Evolutionary conservation across 2,888 invertebrate species (phyloP).

Genomic region (Campoplex nolae): DNA sequence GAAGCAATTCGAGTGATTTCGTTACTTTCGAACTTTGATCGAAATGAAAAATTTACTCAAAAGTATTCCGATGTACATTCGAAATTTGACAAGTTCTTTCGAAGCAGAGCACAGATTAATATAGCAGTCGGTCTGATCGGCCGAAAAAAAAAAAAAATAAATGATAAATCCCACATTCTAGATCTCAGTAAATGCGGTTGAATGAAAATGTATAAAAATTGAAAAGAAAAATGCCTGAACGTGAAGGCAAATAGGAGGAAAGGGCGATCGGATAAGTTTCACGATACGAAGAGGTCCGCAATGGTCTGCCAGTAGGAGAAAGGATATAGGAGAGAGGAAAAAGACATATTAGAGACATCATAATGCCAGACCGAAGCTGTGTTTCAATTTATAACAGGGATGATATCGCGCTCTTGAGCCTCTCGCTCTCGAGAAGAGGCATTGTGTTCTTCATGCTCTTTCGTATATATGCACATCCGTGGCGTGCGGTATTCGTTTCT

Average conservation of each 20-base stretch:
- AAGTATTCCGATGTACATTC: background rate
- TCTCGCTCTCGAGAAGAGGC: slow-evolving; percentile 82
- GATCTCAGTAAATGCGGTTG: slow-evolving; percentile 7
- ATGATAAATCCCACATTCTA: slow-evolving; percentile 21
- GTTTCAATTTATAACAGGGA: slow-evolving; percentile 84
- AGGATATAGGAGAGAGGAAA: slow-evolving; percentile 76
- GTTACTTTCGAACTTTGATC: background rate
- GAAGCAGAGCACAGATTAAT: background rate
- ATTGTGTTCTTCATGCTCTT: slow-evolving; percentile 80
- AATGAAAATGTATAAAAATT: slow-evolving; percentile 50
- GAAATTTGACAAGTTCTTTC: background rate
- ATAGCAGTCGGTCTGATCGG: slow-evolving; percentile 34
- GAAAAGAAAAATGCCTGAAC: slow-evolving; percentile 7
- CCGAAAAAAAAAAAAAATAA: slow-evolving; percentile 50
- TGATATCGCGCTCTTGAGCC: slow-evolving; percentile 84
- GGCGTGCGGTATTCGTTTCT: slow-evolving; percentile 67
- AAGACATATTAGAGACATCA: slow-evolving; percentile 85
- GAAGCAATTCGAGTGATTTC: background rate
- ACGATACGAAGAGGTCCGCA: slow-evolving; percentile 47
- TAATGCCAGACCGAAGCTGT: slow-evolving; percentile 84
- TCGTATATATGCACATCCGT: slow-evolving; percentile 28
- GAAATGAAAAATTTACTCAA: background rate
- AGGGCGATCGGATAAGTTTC: slow-evolving; percentile 68
- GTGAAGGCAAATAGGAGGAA: slow-evolving; percentile 4
- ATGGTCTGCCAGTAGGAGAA: slow-evolving; percentile 38